phyloP scores from a whole-genome alignment of 2,888 invertebrate genomes.

The Sylvicola cinctus region DNA sequence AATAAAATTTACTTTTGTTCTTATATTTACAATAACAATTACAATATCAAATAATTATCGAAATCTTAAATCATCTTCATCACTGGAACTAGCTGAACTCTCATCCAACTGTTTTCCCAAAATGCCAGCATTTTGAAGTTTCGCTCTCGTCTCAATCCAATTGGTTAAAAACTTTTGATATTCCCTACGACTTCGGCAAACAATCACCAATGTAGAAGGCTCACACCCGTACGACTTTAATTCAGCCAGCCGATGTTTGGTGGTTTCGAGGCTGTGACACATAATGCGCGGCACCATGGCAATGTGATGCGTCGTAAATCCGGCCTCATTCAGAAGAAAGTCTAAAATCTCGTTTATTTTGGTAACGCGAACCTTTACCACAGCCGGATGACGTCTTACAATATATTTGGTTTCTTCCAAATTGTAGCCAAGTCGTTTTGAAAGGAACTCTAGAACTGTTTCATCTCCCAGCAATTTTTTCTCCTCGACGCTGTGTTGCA shows the following conservation, averaged over 20 bases:
- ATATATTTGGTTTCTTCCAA: conserved; percentile 28
- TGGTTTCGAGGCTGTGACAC: conserved; percentile 33
- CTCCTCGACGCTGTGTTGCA: conserved; percentile 18
- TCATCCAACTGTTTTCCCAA: too few relatives aligned
- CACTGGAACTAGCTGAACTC: too few relatives aligned
- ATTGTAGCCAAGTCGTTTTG: conserved; percentile 29
- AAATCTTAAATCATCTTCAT: too few relatives aligned
- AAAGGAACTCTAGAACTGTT: conserved; percentile 31
- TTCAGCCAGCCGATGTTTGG: conserved; percentile 29
- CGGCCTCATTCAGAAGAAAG: conserved; percentile 29
- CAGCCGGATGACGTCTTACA: conserved; percentile 29
- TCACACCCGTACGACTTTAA: conserved; percentile 27
- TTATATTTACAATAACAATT: too few relatives aligned
- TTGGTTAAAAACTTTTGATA: conserved; percentile 30
- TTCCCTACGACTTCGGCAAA: conserved; percentile 33
- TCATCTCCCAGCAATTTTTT: conserved; percentile 30
- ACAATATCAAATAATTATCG: too few relatives aligned
- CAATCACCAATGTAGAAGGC: conserved; percentile 29
- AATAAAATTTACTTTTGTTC: too few relatives aligned
- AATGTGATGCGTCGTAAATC: conserved; percentile 31
- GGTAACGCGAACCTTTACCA: conserved; percentile 31
- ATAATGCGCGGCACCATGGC: conserved; percentile 32
- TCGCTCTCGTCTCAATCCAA: conserved; percentile 12
- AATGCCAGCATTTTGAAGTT: too few relatives aligned
- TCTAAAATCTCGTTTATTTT: conserved; percentile 39